Evolutionary conservation across 2,797 vertebrate species (phyloP).

Genomic region (Malurus leucopterus): DNA sequence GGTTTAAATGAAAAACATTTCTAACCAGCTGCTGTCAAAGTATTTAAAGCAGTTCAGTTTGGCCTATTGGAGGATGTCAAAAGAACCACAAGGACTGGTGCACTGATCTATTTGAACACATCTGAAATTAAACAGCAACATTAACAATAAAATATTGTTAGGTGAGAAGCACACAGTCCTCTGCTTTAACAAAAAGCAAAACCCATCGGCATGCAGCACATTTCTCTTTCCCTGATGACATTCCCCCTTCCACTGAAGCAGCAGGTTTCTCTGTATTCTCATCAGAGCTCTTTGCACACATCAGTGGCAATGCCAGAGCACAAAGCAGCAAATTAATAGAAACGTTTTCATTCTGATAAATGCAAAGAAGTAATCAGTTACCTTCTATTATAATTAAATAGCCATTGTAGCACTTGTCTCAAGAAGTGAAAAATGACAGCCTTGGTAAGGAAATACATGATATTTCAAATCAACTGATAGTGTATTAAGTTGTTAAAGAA

Average conservation of each 20-base stretch:
- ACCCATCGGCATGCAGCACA: background rate
- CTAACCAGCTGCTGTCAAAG: background rate
- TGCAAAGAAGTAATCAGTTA: background rate
- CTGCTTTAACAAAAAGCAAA: background rate
- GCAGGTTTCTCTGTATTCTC: background rate
- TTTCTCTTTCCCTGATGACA: background rate
- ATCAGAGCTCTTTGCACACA: background rate
- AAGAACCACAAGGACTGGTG: background rate
- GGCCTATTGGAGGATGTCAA: background rate
- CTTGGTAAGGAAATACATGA: background rate
- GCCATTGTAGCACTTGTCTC: background rate
- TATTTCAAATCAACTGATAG: background rate
- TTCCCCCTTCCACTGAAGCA: background rate
- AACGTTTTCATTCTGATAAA: background rate
- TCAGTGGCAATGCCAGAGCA: background rate
- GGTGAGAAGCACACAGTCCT: background rate
- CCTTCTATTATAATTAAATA: background rate
- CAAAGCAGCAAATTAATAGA: background rate
- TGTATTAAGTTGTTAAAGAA: background rate
- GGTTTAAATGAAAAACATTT: background rate
- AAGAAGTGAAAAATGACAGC: background rate
- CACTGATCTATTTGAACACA: background rate
- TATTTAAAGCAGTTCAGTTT: background rate
- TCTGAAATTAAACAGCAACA: background rate
- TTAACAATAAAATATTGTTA: background rate